Evolutionary conservation across 2,113 vertebrate genomes (phyloP), one percentile per base, ranked within the genome.

Genomic region (Oncorhynchus kisutch): DNA sequence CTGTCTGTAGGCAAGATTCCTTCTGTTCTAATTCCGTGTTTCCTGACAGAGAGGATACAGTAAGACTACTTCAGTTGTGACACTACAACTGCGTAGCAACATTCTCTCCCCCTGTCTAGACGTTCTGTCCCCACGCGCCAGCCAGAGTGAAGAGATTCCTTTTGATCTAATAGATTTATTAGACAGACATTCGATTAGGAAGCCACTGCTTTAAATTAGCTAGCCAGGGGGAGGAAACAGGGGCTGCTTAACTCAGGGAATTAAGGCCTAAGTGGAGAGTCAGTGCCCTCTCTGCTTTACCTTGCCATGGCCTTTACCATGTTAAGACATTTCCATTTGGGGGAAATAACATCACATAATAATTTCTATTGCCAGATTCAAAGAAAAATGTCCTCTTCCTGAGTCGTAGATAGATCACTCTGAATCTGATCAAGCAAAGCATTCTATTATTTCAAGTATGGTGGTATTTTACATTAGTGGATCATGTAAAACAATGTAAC

Each of bases 121-220:
- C 87, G 76, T 83, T 79, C 85, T 84, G 87, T 85, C 80, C 85
- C 89, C 79, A 76, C 83, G 84, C 87, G 66, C 87, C 84, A 85
- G 49, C 70, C 20, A 4, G 49, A 67, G 69, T 65, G 74, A 70
- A 80, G 87, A 90, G 86, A 88, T 91, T 88, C 83, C 80, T 88
- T 88, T 85, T 79, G 75, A 90, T 87, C 86, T 80, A 85, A 88
- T 85, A 83, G 85, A 85, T 91, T 85, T 81, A 88, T 90, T 86
- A 88, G 88, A 86, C 83, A 78, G 29, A 85, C 79, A 81, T 87
- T 91, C 72, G 75, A 90, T 92, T 90, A 85, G 70, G 85, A 87
- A 81, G 85, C 80, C 82, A 81, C 77, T 79, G 89, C 86, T 88
- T 82, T 88, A 87, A 92, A 91, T 89, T 86, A 89, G 87, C 86